Evolutionary conservation across 2,113 vertebrate genomes (phyloP).

Genomic region (Dasypus novemcinctus): DNA sequence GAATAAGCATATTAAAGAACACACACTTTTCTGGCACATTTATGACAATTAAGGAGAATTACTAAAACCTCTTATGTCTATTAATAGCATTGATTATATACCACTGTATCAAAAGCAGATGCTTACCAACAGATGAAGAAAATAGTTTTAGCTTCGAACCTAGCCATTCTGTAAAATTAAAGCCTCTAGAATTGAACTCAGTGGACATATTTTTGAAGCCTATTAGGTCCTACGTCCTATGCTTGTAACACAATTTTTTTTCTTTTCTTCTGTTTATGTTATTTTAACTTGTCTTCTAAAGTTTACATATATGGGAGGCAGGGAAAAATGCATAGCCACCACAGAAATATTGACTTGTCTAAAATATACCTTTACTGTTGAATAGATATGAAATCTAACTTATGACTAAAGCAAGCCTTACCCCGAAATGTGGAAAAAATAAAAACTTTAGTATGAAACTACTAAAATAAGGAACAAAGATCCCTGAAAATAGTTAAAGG

Average conservation of each 20-base stretch:
- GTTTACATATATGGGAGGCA: neutral
- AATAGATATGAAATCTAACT: neutral
- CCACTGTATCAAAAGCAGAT: too few species aligned
- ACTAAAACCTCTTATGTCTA: too few species aligned
- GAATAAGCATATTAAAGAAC: neutral
- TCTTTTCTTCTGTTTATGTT: neutral
- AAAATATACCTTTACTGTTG: neutral
- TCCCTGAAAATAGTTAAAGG: neutral
- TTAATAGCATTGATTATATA: too few species aligned
- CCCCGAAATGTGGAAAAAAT: neutral
- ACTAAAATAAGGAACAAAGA: neutral
- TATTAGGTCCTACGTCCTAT: neutral
- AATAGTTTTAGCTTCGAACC: too few species aligned
- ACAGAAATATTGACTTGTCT: neutral
- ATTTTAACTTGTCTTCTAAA: neutral
- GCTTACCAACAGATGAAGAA: too few species aligned
- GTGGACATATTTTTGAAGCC: neutral
- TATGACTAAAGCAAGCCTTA: neutral
- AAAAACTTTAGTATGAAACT: neutral
- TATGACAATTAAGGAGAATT: too few species aligned
- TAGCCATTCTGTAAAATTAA: too few species aligned
- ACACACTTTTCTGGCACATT: neutral
- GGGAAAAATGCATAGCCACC: neutral
- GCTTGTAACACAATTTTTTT: neutral
- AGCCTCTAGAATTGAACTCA: neutral